Base-by-base conservation (phyloP, 2,888 invertebrate species). In the Apotomis betuletana region DNA sequence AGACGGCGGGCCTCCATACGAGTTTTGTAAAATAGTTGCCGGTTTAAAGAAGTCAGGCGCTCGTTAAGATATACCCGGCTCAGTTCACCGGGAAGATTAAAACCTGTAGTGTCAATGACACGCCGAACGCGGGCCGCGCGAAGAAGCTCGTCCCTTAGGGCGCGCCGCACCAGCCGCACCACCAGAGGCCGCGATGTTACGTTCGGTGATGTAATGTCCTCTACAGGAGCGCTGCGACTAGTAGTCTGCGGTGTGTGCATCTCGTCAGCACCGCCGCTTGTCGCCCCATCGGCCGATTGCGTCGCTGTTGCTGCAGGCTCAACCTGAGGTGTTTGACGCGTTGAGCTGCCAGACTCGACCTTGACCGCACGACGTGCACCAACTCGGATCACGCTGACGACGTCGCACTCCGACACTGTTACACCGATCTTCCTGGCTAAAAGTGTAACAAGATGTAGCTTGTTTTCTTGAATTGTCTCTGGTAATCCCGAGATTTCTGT, bases 1-100 rank as follows among this genome's bases (percentile, higher is more conserved):
- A 36, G 59, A 41, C 59, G 44, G 9, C 57, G 49, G n/a, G 61
- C 51, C 15, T 44, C 63, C 44, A 57, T 13, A 3, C 71, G 52
- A 0, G 64, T 55, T 10, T 59, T 15, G 10, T 49, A 52, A 13
- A 74, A 74, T 6, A 74, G 52, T 15, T 57, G 38, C n/a, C 69
- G 57, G 27, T 74, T 74, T 0, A 4, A 1, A 6, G 44, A 27
- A 0, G 74, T 72, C 1, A 74, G 63, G 5, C 69, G 72, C 55
- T 74, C 74, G 49, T 73, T 70, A 0, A 70, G 9, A 36, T 68
- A 63, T 10, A 60, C 13, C 4, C 63, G 55, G 0, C 49, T n/a
- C 0, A 55, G 55, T 9, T 15, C 49, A 6, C 60, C 58, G 41
- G 38, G 49, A 2, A 69, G n/a, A 6, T n/a, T 52, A 41, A 65